Conservation (phyloP, 2,113 vertebrate genomes). For the Melanerpes formicivorus region DNA sequence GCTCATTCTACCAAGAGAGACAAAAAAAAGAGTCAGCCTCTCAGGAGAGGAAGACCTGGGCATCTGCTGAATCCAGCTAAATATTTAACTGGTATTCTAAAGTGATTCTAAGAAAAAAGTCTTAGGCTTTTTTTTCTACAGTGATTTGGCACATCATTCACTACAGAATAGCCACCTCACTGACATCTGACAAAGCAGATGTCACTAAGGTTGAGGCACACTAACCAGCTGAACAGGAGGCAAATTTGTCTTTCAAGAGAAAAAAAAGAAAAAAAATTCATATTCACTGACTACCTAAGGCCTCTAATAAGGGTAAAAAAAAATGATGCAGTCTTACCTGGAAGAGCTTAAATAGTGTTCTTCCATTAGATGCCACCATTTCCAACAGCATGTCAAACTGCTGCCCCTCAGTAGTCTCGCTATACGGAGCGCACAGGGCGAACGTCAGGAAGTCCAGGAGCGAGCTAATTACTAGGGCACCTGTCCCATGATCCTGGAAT, state of each 20-base stretch:
- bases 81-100: neutral
- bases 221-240: neutral
- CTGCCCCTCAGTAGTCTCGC: slow-evolving; percentile 97
- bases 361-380: slow-evolving; percentile 95
- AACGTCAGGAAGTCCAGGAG: slow-evolving; percentile 99
- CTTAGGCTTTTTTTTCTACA: neutral
- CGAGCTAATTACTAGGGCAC: slow-evolving; percentile 97
- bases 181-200: neutral
- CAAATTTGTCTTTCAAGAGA: neutral
- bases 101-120: neutral
- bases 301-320: neutral
- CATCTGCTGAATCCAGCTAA: neutral
- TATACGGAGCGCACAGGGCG: slow-evolving; percentile 98
- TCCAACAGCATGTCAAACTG: slow-evolving; percentile 99
- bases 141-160: neutral
- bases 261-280: neutral
- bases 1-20: neutral
- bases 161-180: neutral
- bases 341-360: slow-evolving; percentile 97
- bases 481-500: slow-evolving; percentile 93
- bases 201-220: neutral
- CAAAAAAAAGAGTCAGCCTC: neutral
- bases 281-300: neutral
- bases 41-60: neutral
- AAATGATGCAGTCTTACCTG: slow-evolving; percentile 79